Evolutionary conservation across 2,888 invertebrate genomes (phyloP).

Genomic region (Ophonus ardosiacus): DNA sequence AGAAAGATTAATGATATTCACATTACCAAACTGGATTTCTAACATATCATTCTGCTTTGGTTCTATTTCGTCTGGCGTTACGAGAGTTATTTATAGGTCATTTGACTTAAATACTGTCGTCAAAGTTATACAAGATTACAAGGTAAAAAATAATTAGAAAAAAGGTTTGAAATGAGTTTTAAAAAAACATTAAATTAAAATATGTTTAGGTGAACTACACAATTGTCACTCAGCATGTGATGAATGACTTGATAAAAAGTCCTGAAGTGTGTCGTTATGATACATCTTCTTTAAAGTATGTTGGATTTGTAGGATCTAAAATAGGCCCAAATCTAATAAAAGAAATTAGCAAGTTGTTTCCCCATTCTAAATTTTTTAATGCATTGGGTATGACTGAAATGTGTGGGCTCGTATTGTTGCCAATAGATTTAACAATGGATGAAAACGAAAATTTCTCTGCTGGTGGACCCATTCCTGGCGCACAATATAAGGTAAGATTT

Average conservation of each 20-base stretch:
- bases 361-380: constrained; percentile 70
- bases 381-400: constrained; percentile 74
- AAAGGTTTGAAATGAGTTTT: background rate
- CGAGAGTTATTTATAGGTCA: constrained; percentile 48
- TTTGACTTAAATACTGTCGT: constrained; percentile 50
- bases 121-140: constrained; percentile 64
- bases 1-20: constrained; percentile 7
- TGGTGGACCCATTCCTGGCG: constrained; percentile 70
- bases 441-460: background rate
- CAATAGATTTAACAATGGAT: background rate
- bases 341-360: constrained; percentile 66
- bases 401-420: constrained; percentile 66
- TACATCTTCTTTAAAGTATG: constrained; percentile 22
- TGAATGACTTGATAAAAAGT: constrained; percentile 27
- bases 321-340: constrained; percentile 25
- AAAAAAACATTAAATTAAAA: background rate
- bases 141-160: constrained; percentile 67
- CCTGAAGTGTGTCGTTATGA: constrained; percentile 40
- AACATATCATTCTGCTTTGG: constrained; percentile 42
- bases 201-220: constrained; percentile 7
- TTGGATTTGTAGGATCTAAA: constrained; percentile 53
- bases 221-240: constrained; percentile 13
- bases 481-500: constrained; percentile 72
- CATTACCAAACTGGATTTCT: constrained; percentile 64
- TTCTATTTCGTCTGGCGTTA: constrained; percentile 44